These are phyloP conservation scores for Microcebus lehilahytsara DNA, from an alignment of 2,113 vertebrate species.

Conservation along the genomic window DNA sequence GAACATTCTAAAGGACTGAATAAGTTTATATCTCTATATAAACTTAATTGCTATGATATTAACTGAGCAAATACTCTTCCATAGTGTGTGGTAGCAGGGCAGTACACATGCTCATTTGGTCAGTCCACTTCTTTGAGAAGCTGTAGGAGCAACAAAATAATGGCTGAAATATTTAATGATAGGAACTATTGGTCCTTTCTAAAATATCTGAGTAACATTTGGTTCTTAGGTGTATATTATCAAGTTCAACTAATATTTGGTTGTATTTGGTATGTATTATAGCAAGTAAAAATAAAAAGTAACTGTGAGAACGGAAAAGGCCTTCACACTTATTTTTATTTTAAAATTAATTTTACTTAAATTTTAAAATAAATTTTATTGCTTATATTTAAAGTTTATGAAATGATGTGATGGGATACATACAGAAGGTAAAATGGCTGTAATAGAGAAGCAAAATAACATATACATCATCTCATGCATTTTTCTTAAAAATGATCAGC, in stretches of 20 bases:
- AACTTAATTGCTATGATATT: not conserved
- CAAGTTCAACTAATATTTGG: not conserved
- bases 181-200: not conserved
- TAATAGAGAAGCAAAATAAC: not conserved
- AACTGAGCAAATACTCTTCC: not conserved
- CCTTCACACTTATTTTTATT: not conserved
- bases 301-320: not conserved
- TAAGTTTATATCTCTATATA: not conserved
- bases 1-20: not conserved
- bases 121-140: not conserved
- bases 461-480: not conserved
- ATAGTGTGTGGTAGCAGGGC: not conserved
- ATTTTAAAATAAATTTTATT: not conserved
- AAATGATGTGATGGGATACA: not conserved
- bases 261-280: not conserved
- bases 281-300: not conserved
- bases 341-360: not conserved
- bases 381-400: not conserved
- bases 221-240: not conserved
- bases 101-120: not conserved
- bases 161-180: not conserved
- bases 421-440: not conserved
- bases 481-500: not conserved
- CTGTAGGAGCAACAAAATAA: not conserved
- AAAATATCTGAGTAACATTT: not conserved